phyloP scores from a whole-genome alignment of 1,140 invertebrate genomes.

The Drosophila carrolli region DNA sequence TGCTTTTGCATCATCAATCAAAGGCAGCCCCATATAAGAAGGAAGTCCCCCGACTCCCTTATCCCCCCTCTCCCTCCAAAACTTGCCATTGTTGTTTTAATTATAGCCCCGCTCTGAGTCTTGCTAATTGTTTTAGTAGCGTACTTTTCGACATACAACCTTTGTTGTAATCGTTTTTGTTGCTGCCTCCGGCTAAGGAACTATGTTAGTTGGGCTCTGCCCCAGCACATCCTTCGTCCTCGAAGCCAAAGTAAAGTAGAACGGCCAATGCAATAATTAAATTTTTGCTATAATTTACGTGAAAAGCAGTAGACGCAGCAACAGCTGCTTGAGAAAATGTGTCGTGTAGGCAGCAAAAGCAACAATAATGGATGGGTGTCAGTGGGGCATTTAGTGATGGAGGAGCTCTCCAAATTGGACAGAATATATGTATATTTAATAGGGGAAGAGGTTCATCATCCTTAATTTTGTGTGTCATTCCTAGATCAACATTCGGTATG shows the following conservation, averaged over 20 bases:
- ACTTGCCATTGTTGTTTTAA: conserved; percentile 70
- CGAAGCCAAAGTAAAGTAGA: conserved; percentile 27
- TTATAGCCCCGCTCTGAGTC: conserved; percentile 59
- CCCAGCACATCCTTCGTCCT: not conserved
- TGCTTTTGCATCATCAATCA: conserved; percentile 74
- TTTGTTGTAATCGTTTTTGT: conserved; percentile 25
- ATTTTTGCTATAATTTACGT: conserved; percentile 74
- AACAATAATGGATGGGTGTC: conserved; percentile 35
- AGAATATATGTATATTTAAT: conserved; percentile 16
- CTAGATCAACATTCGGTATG: not conserved
- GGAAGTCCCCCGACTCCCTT: conserved; percentile 1
- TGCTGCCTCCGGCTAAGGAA: conserved; percentile 34
- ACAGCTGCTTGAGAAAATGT: conserved; percentile 49
- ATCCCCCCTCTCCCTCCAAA: not conserved
- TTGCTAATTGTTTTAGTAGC: conserved; percentile 81
- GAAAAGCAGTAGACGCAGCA: conserved; percentile 42
- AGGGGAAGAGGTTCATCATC: conserved; percentile 16
- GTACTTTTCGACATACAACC: conserved; percentile 61
- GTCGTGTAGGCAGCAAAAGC: conserved; percentile 14
- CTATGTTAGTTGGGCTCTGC: conserved; percentile 57
- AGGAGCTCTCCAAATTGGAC: conserved; percentile 14
- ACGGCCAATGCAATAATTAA: conserved; percentile 71
- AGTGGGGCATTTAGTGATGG: conserved; percentile 31
- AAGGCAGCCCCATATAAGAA: conserved; percentile 41
- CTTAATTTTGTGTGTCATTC: conserved; percentile 8